phyloP scores from a whole-genome alignment of 2,113 vertebrate species.

The Eonycteris spelaea region DNA sequence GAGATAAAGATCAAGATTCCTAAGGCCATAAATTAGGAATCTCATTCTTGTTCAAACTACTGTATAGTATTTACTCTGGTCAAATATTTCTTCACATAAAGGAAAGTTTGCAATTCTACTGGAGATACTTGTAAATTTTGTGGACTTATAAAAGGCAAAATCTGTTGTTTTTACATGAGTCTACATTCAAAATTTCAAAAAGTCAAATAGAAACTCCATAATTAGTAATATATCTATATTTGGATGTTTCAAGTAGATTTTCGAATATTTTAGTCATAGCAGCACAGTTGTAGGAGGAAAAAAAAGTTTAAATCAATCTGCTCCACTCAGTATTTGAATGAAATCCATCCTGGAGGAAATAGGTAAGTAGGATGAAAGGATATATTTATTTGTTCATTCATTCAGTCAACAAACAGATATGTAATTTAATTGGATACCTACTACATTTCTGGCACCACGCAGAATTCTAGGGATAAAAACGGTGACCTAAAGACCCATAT shows the following conservation, averaged over 20 bases:
- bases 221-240: neutral
- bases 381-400: neutral
- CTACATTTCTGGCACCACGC: neutral
- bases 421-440: neutral
- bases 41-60: neutral
- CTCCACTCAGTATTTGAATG: neutral
- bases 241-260: neutral
- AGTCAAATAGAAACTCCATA: neutral
- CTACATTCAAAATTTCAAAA: neutral
- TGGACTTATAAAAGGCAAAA: neutral
- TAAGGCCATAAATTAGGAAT: neutral
- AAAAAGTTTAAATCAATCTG: neutral
- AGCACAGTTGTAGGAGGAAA: neutral
- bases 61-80: neutral
- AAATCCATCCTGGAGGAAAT: neutral
- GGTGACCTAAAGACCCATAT: neutral
- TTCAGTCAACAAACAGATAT: neutral
- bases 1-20: neutral
- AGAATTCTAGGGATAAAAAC: neutral
- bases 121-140: neutral
- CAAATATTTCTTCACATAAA: neutral
- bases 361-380: neutral
- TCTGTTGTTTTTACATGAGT: neutral
- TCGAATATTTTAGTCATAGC: neutral
- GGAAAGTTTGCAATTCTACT: neutral